A percentile compares a stretch with the other conserved stretches of the same genome.
Evolutionary conservation across 2,113 vertebrate species (phyloP).

Genomic region (Ovibos moschatus): DNA sequence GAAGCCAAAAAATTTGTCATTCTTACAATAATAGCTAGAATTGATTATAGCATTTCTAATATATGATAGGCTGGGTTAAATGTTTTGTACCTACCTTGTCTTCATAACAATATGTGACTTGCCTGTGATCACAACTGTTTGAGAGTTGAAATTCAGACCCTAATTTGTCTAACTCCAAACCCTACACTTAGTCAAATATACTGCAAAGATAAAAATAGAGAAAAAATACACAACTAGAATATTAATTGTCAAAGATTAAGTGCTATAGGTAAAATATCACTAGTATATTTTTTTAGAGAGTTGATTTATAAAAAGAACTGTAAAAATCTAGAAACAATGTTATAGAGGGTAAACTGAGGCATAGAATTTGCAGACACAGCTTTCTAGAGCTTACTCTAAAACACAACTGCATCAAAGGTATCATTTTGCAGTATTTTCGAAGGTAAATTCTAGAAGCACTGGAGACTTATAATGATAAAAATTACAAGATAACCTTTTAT

Average conservation of each 20-base stretch:
- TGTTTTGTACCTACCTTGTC: neutral
- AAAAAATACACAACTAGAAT: neutral
- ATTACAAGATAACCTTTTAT: constrained; percentile 65
- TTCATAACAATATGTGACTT: neutral
- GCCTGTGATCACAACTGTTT: neutral
- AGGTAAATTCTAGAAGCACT: constrained; percentile 39
- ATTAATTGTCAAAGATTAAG: neutral
- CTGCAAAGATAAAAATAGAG: neutral
- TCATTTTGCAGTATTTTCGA: constrained; percentile 29
- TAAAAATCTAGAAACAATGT: neutral
- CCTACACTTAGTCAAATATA: neutral
- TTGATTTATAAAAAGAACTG: neutral
- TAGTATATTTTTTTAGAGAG: neutral
- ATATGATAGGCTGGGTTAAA: neutral
- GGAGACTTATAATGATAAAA: constrained; percentile 60
- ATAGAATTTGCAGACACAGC: neutral
- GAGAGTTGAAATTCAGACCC: neutral
- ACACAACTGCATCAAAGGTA: neutral
- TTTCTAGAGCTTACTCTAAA: neutral
- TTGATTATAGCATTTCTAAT: neutral
- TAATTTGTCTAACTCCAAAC: neutral
- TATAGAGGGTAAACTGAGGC: neutral
- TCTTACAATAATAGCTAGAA: neutral
- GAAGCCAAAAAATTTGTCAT: neutral
- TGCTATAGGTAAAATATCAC: neutral